Base-by-base conservation (phyloP, 2,797 vertebrate species). In the Danio aesculapii region DNA sequence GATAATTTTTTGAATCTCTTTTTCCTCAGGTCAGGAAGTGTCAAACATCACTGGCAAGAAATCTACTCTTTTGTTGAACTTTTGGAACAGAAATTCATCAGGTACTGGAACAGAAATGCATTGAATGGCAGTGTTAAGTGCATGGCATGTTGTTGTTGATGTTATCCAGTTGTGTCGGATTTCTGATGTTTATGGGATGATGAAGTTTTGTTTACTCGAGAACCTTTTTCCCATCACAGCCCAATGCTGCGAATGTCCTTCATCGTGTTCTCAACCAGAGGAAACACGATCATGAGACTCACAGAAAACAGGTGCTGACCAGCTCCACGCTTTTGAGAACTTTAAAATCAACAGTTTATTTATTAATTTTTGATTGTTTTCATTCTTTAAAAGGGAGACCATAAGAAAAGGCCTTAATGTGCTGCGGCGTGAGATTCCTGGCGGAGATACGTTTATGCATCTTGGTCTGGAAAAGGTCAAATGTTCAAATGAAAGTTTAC, bases 191-290 rank as follows among this genome's bases (percentile, higher is more conserved):
- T 12, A 53, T 8, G 30, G 0, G 16, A 53, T 53, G 11, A 63
- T 52, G 30, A 30, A 30, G 30, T 30, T 30, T 30, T 30, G 30
- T 62, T 52, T 13, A 52, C 9, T 30, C 3, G 0, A 50, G 61
- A 39, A 7, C 21, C 30, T 39, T 14, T 71, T 57, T 67, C 12
- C 0, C 52, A 39, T 88, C 87, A 49, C 91, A 98, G 97, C 84
- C 97, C 96, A 0, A 93, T 96, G 90, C 67, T 96, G 83, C 91
- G 95, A 80, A 96, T 98, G 93, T 98, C 97, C 55, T 98, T 99
- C 91, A 96, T 99, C 0, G 94, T 95, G 3, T 99, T 95, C 90
- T 97, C 96, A 47, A 92, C 94, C 16, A 86, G 88, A 77, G 95
- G 93, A 0, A 92, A 84, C 58, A 95, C 92, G 0, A 77, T 96